These are phyloP conservation scores for Zapus hudsonius DNA, from an alignment of 2,113 vertebrate species.

Conservation along the genomic window DNA sequence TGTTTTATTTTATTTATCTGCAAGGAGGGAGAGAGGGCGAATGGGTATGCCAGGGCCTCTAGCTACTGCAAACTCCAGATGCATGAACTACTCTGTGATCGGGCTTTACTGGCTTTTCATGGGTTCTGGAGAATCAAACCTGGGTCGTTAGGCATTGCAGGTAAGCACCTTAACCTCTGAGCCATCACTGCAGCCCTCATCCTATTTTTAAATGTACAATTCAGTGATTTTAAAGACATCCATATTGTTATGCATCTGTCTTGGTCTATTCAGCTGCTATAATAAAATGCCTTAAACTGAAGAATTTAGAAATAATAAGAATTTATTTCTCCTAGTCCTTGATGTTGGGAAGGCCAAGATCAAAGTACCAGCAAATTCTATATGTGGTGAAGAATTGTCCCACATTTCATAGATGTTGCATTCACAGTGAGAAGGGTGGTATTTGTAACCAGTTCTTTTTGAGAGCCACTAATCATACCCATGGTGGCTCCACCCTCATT, in stretches of 20 bases:
- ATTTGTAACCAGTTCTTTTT: not conserved
- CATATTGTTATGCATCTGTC: not conserved
- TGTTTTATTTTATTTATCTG: too few relatives aligned
- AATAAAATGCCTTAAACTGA: not conserved
- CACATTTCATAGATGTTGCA: not conserved
- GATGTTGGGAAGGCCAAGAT: not conserved
- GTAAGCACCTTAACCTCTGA: too few relatives aligned
- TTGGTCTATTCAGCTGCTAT: not conserved
- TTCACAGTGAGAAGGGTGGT: not conserved
- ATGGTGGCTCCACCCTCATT: not conserved
- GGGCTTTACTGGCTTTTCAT: too few relatives aligned
- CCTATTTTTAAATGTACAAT: not conserved
- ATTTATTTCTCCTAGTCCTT: not conserved
- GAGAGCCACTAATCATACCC: not conserved
- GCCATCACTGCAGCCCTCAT: too few relatives aligned
- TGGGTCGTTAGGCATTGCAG: too few relatives aligned
- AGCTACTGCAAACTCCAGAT: too few relatives aligned
- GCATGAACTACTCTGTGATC: too few relatives aligned
- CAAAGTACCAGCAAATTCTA: not conserved
- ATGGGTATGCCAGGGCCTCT: too few relatives aligned
- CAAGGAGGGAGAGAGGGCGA: too few relatives aligned
- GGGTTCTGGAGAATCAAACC: too few relatives aligned
- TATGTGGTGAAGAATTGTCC: not conserved
- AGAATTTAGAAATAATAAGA: not conserved
- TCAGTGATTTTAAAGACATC: not conserved